A percentile compares a stretch with the other conserved stretches of the same genome.
Conservation (phyloP, 2,888 invertebrate species). For the Sphaeridia pumilis region DNA sequence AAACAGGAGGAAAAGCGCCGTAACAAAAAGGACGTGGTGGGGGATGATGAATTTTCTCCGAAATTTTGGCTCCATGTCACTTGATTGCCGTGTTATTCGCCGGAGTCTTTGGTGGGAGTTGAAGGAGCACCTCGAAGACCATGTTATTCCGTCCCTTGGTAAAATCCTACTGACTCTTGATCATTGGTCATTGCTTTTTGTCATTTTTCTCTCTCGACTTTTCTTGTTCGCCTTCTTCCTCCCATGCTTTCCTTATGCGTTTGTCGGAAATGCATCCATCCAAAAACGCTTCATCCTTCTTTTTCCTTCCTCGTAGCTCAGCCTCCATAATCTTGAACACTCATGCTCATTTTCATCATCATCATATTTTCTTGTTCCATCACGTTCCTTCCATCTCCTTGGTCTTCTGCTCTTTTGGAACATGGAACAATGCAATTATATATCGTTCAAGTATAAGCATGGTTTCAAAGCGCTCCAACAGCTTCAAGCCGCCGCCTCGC, state of each 20-base stretch:
- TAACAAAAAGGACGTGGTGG: no score
- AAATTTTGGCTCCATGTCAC: no score
- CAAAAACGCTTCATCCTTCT: neutral
- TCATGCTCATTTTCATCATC: neutral
- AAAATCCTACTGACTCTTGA: conserved; percentile 4
- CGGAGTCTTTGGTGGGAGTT: neutral
- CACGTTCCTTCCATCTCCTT: no score
- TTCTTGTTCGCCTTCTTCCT: conserved; percentile 2
- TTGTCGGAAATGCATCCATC: no score
- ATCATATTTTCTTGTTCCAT: no score
- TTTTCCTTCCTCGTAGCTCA: neutral
- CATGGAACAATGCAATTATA: no score
- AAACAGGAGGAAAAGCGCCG: conserved; percentile 11
- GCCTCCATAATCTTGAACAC: neutral
- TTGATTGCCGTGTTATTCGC: no score
- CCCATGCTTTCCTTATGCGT: neutral
- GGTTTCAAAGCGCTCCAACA: no score
- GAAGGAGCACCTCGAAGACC: conserved; percentile 2
- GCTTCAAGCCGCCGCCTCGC: no score
- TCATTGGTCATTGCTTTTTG: conserved; percentile 6
- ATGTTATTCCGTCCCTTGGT: conserved; percentile 11
- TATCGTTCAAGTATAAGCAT: no score
- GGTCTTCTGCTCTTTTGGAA: no score
- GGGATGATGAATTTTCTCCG: conserved; percentile 8
- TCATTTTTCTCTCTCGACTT: neutral